Base-by-base conservation (phyloP, 2,888 invertebrate genomes). In the Andrena bicolor region DNA sequence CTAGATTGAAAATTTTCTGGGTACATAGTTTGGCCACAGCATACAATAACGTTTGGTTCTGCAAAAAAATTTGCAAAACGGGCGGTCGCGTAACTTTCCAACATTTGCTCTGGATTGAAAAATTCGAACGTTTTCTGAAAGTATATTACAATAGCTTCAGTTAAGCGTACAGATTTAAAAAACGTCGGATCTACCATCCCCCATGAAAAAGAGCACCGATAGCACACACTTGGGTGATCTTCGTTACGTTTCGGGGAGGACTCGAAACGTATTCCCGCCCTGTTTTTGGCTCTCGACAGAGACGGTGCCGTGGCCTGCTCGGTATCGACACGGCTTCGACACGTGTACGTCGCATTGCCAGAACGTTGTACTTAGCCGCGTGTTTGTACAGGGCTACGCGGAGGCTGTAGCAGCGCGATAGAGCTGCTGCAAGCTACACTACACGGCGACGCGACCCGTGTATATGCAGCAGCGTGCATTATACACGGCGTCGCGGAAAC, bases 401-500 rank as follows among this genome's bases (percentile, higher is more conserved):
- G 26, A 4, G 41, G 30, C 35, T 65, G 66, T 23, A 16, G 16
- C 61, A 48, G 53, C 70, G n/a, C 49, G 76, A 76, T 76, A 70
- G 70, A 61, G 60, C 28, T 8, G 53, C 48, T 53, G 26, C 60
- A 60, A 28, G 28, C n/a, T 28, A 26, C 68, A 16, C 7, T 68
- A 68, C 75, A 71, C 32, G 30, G 35, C 60, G 32, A 26, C 10
- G 30, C 20, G 6, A 13, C 20, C 16, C 16, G 48, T 28, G 58
- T 69, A 20, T 20, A 35, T 51, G 23, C n/a, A 51, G 23, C 56
- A 16, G 28, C 35, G 7, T 80, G 68, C 64, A 75, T 86, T 60
- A 74, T 73, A 74, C 60, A 74, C 53, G 41, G 53, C 32, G 60
- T 58, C 61, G 26, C 76, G 79, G 69, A 76, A 80, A 76, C 76